phyloP scores from a whole-genome alignment of 1,140 invertebrate genomes.

The Lepidostoma basale region DNA sequence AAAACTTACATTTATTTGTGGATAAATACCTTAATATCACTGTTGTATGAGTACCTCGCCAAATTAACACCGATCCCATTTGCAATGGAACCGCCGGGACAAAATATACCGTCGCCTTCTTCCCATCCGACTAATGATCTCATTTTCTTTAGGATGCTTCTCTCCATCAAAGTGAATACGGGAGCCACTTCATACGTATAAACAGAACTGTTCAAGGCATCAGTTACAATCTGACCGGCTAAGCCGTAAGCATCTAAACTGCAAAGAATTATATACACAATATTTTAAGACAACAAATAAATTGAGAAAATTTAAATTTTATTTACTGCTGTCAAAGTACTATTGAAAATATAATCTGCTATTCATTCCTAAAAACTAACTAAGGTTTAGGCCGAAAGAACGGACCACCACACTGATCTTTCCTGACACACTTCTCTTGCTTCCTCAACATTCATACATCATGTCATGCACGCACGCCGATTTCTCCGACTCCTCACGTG shows the following conservation, averaged over 20 bases:
- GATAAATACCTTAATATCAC: constrained; percentile 74
- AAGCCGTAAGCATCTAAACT: constrained; percentile 84
- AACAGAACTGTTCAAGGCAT: constrained; percentile 84
- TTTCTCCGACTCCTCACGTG: too few relatives aligned
- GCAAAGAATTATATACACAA: constrained; percentile 24
- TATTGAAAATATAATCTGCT: background rate
- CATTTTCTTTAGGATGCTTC: constrained; percentile 81
- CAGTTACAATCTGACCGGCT: constrained; percentile 82
- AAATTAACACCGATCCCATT: constrained; percentile 94
- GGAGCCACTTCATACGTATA: constrained; percentile 93
- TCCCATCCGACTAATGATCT: constrained; percentile 84
- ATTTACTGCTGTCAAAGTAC: background rate
- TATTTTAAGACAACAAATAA: too few relatives aligned
- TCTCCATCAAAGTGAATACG: constrained; percentile 87
- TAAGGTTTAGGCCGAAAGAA: too few relatives aligned
- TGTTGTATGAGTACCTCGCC: constrained; percentile 78
- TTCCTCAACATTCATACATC: too few relatives aligned
- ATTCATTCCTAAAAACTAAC: background rate
- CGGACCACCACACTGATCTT: too few relatives aligned
- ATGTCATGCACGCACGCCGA: too few relatives aligned
- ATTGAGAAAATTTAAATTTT: too few relatives aligned
- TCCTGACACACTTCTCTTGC: too few relatives aligned
- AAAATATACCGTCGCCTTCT: constrained; percentile 89
- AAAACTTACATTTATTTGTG: background rate
- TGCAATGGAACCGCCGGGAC: constrained; percentile 92